Conservation (phyloP, 1,140 invertebrate genomes). For the Formica exsecta region DNA sequence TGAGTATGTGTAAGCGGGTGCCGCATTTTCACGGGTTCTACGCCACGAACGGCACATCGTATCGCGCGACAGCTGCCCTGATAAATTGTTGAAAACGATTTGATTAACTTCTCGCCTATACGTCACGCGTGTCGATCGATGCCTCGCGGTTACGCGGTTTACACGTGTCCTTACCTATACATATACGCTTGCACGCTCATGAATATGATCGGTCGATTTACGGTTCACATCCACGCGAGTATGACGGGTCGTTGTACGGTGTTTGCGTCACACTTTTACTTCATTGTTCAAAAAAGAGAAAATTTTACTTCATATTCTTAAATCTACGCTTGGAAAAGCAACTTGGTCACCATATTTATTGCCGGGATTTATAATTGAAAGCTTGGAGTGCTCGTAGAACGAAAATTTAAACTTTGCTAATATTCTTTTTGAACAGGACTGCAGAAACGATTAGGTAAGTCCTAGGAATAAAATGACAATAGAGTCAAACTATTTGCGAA, state of each 20-base stretch:
- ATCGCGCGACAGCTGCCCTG: constrained; percentile 25
- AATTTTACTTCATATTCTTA: constrained; percentile 7
- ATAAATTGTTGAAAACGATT: constrained; percentile 76
- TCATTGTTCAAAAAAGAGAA: neutral
- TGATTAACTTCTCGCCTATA: constrained; percentile 75
- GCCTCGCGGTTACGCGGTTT: constrained; percentile 63
- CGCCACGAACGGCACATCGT: constrained; percentile 14
- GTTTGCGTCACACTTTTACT: neutral
- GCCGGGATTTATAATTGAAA: neutral
- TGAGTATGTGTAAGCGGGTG: neutral
- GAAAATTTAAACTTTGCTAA: neutral
- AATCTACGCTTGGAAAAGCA: neutral
- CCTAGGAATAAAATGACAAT: neutral
- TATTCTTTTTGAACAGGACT: neutral
- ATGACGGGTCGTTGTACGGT: constrained; percentile 31
- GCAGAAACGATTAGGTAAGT: no score
- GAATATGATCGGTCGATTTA: constrained; percentile 66
- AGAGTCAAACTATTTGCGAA: neutral
- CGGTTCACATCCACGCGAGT: constrained; percentile 15
- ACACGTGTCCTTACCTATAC: constrained; percentile 71
- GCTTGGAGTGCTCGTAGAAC: neutral
- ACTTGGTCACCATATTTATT: neutral
- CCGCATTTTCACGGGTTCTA: neutral
- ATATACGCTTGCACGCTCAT: constrained; percentile 41
- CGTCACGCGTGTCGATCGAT: constrained; percentile 67